Evolutionary conservation across 2,113 vertebrate species (phyloP), one percentile per base, ranked within the genome.

Genomic region (Garra rufa): DNA sequence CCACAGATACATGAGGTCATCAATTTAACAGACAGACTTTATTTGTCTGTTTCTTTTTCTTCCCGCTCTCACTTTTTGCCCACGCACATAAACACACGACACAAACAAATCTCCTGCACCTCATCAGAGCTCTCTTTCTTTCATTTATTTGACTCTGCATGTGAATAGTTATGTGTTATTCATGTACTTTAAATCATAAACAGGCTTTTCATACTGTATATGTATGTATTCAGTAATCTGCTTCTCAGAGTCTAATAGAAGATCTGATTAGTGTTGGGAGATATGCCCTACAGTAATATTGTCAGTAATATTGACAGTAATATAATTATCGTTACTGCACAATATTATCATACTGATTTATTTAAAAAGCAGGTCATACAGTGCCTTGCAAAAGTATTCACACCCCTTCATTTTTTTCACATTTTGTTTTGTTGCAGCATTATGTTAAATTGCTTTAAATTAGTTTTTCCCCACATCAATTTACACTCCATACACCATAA

Each of bases 111-210:
- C 41, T 9, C n/a, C 38, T 11, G 69, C 69, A 43, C 38, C 38
- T 44, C 19, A 71, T 71, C 69, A 71, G 69, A 9, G 9, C 70
- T 71, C 41, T 71, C 38, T 44, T 24, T 71, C 14, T 26, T 73
- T 46, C 70, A 73, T 73, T 46, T 46, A 73, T 73, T n/a, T 41
- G 17, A 38, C 21, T 73, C 13, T 46, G 38, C 11, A 17, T 46
- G 90, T 90, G 90, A 92, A 85, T 89, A 70, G 44, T 63, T 88
- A 91, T 92, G 91, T 94, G 93, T 94, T 92, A 89, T 89, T 55
- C 52, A 55, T n/a, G n/a, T n/a, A n/a, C n/a, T n/a, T n/a, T 94
- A 93, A 93, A 93, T 93, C 91, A 94, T 93, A 91, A 93, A 94
- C 88, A 91, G 90, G 92, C 90, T 94, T 93, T 92, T 91, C 92